These are phyloP conservation scores for Scaptodrosophila latifasciaeformis DNA, from an alignment of 2,888 invertebrate species.

Conservation along the genomic window DNA sequence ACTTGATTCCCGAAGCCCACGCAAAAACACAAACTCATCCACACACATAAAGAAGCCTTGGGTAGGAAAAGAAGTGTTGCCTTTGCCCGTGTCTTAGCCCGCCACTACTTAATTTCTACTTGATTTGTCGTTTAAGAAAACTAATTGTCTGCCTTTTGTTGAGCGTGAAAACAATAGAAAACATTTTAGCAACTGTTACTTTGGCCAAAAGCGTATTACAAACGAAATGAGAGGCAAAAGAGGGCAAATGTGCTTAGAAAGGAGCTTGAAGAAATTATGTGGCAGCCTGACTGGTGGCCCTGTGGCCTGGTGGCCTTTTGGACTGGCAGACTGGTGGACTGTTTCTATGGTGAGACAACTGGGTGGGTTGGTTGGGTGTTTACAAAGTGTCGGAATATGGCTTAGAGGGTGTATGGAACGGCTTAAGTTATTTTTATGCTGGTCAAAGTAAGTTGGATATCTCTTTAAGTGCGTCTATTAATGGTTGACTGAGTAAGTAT, in stretches of 20 bases:
- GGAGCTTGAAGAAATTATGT: slow-evolving; percentile 26
- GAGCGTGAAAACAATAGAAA: slow-evolving; percentile 68
- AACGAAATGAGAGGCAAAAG: slow-evolving; percentile 22
- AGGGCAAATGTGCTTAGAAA: background rate
- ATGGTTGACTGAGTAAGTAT: no score
- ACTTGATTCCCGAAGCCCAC: slow-evolving; percentile 11
- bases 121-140: slow-evolving; percentile 71
- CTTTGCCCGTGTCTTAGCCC: slow-evolving; percentile 23
- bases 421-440: slow-evolving; percentile 3
- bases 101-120: slow-evolving; percentile 64
- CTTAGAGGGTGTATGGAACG: background rate
- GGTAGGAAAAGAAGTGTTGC: slow-evolving; percentile 10
- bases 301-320: background rate
- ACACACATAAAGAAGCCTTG: background rate
- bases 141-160: slow-evolving; percentile 71
- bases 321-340: background rate
- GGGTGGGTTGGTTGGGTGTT: no score
- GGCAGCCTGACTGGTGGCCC: slow-evolving; percentile 19
- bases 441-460: no score
- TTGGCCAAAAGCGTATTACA: slow-evolving; percentile 62
- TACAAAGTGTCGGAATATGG: no score
- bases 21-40: no score
- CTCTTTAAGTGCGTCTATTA: no score
- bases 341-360: background rate
- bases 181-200: slow-evolving; percentile 67